Percentiles rank a stretch among this genome's conserved stretches.
phyloP scores from a whole-genome alignment of 2,888 invertebrate genomes.

The Mystacides longicornis region DNA sequence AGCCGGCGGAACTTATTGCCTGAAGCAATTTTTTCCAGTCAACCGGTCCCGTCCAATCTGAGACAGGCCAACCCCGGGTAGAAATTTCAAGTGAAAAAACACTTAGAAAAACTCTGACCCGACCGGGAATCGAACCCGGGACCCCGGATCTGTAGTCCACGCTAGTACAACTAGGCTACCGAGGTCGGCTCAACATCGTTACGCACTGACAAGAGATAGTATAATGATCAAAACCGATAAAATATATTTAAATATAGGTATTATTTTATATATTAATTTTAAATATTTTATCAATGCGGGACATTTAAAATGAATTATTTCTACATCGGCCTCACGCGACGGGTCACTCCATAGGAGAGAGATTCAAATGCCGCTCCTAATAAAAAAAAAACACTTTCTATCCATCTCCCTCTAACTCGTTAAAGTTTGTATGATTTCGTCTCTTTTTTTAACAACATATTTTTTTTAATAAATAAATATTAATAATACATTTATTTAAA shows the following conservation, averaged over 20 bases:
- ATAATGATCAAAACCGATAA: neutral
- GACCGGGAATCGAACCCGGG: too few species aligned
- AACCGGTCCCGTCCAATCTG: too few species aligned
- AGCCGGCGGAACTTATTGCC: too few species aligned
- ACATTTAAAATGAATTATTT: constrained; percentile 16
- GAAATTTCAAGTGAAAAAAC: too few species aligned
- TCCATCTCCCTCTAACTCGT: neutral
- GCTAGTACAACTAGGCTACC: too few species aligned
- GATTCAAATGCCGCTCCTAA: neutral
- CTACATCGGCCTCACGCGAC: constrained; percentile 11
- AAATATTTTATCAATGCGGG: constrained; percentile 6
- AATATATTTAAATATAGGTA: too few species aligned
- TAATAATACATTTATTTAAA: neutral
- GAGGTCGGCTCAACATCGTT: too few species aligned
- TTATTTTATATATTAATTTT: neutral
- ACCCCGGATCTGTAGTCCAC: too few species aligned
- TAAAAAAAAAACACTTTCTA: neutral
- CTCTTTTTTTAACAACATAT: neutral
- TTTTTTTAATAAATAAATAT: neutral
- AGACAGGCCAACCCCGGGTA: too few species aligned
- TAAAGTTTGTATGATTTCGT: neutral
- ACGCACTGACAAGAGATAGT: neutral
- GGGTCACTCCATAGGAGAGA: constrained; percentile 15
- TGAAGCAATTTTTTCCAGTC: too few species aligned
- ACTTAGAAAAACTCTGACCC: too few species aligned